Conservation (phyloP, 2,888 invertebrate species). For the Tridacna crocea region DNA sequence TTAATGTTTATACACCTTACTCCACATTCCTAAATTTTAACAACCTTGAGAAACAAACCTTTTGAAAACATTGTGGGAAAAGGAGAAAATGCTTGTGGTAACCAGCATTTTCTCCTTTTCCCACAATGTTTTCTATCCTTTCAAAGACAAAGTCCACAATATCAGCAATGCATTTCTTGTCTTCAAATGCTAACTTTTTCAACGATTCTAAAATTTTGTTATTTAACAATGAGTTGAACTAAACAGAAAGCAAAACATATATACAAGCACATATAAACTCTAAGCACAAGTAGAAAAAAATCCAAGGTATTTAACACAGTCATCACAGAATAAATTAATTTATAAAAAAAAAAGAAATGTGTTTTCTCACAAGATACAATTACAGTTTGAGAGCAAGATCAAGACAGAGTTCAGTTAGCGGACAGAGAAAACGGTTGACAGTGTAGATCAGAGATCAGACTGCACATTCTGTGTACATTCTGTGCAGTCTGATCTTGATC, state of each 20-base stretch:
- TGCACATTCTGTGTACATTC: too few relatives aligned
- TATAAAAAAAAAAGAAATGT: too few relatives aligned
- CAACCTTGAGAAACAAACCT: too few relatives aligned
- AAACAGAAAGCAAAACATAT: background rate
- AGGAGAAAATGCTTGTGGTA: slow-evolving; percentile 2
- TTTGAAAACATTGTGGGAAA: background rate
- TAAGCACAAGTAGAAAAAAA: slow-evolving; percentile 15
- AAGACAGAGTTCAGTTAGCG: too few relatives aligned
- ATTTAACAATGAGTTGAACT: background rate
- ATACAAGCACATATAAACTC: background rate
- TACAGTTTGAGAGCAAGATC: too few relatives aligned
- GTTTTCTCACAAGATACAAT: too few relatives aligned
- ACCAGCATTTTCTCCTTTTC: background rate
- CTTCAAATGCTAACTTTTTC: background rate
- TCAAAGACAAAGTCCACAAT: background rate
- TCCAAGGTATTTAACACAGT: background rate
- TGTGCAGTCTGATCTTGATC: too few relatives aligned
- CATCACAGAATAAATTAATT: too few relatives aligned
- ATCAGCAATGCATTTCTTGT: background rate
- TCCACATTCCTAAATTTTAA: too few relatives aligned
- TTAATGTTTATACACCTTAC: background rate
- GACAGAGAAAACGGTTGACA: too few relatives aligned
- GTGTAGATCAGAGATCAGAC: too few relatives aligned
- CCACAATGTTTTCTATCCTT: background rate
- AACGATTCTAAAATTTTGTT: background rate